Evolutionary conservation across 2,113 vertebrate species (phyloP).

Genomic region (Podilymbus podiceps): DNA sequence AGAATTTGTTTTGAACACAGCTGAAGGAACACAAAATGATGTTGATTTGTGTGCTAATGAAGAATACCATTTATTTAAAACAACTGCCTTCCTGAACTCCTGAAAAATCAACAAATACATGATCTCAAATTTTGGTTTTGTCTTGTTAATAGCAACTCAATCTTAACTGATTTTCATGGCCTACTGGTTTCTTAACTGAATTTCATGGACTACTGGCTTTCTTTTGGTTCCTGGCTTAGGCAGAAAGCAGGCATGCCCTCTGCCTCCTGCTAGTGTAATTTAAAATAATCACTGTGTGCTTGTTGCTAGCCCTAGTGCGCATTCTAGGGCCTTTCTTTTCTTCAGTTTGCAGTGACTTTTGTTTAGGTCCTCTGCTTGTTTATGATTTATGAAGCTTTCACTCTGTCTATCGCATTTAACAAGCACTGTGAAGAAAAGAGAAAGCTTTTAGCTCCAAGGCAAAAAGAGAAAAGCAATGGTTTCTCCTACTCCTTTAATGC

Average conservation of each 20-base stretch:
- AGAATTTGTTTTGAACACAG: neutral
- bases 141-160: too few relatives aligned
- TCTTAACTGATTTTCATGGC: neutral
- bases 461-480: constrained; percentile 5
- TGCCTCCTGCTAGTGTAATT: neutral
- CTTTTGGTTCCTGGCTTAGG: neutral
- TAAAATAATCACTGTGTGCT: neutral
- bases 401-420: constrained; percentile 54
- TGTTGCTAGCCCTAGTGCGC: neutral
- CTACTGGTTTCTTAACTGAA: neutral
- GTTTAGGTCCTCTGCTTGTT: constrained; percentile 57
- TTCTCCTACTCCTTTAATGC: constrained; percentile 41
- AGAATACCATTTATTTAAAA: neutral
- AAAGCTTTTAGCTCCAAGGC: constrained; percentile 64
- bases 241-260: neutral
- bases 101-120: neutral
- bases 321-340: neutral
- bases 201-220: neutral
- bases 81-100: neutral
- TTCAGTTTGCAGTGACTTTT: neutral
- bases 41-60: neutral
- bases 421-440: constrained; percentile 42
- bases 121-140: neutral
- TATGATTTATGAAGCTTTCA: constrained; percentile 68
- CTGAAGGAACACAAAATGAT: neutral